Percentiles rank a stretch among this genome's conserved stretches.
Evolutionary conservation across 2,888 invertebrate genomes (phyloP).

Genomic region (Archips xylosteana): DNA sequence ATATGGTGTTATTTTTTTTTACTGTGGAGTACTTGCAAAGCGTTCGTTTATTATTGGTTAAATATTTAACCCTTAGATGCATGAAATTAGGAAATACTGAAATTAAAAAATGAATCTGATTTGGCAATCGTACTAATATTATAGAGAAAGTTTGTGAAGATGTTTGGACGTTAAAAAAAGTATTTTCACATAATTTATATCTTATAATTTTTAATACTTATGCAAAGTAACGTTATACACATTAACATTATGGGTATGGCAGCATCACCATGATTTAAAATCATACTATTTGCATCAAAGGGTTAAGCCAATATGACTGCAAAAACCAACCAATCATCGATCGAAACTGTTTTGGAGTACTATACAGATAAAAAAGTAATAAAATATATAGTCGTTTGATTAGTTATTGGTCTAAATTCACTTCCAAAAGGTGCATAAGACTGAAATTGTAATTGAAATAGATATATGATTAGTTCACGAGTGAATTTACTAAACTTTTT

Average conservation of each 20-base stretch:
- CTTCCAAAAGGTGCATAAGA: slow-evolving; percentile 67
- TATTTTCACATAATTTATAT: no score
- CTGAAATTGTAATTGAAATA: slow-evolving; percentile 64
- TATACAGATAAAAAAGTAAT: no score
- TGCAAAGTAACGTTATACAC: no score
- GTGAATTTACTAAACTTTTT: not conserved
- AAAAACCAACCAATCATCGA: not conserved
- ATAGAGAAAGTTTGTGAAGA: no score
- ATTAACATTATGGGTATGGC: no score
- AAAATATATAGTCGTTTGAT: not conserved
- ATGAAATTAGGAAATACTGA: not conserved
- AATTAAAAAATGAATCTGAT: no score
- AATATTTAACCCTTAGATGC: not conserved
- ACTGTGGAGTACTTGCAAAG: not conserved
- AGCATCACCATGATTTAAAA: no score
- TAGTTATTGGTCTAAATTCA: slow-evolving; percentile 41
- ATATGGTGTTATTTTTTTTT: not conserved
- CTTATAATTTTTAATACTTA: no score
- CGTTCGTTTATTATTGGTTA: not conserved
- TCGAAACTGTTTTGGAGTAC: not conserved
- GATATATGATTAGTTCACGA: slow-evolving; percentile 20
- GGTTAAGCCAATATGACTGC: no score
- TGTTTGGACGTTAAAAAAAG: no score
- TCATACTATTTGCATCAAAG: no score
- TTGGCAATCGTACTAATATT: no score